Conservation (phyloP, 2,888 invertebrate species). For the Conistra vaccinii region DNA sequence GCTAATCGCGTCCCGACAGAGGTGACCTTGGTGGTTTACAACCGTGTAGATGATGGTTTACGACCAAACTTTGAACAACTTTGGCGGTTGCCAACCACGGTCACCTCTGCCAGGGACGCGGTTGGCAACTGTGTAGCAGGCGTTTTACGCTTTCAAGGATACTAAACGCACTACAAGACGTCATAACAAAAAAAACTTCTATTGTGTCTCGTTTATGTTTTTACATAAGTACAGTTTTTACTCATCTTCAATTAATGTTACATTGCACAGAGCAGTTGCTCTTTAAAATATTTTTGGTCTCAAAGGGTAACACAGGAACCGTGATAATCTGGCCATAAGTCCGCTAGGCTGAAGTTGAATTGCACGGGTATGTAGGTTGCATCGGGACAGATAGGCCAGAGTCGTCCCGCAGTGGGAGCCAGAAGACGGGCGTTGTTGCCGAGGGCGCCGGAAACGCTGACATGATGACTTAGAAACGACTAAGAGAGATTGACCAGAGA, state of each 20-base stretch:
- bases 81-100: too few relatives aligned
- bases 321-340: neutral
- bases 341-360: neutral
- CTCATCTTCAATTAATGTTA: neutral
- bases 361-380: neutral
- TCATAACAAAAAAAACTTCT: too few relatives aligned
- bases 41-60: too few relatives aligned
- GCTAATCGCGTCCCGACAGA: too few relatives aligned
- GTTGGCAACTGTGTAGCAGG: too few relatives aligned
- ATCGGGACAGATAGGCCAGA: neutral
- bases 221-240: too few relatives aligned
- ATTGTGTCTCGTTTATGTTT: neutral
- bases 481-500: neutral
- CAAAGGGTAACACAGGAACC: neutral
- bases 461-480: neutral
- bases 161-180: too few relatives aligned
- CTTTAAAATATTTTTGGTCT: neutral
- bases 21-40: too few relatives aligned
- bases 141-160: too few relatives aligned
- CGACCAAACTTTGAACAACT: too few relatives aligned
- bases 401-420: neutral
- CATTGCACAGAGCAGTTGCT: too few relatives aligned
- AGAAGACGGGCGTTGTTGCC: neutral
- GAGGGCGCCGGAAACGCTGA: neutral
- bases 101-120: too few relatives aligned